These are phyloP conservation scores for Arctia plantaginis DNA, from an alignment of 2,888 invertebrate species.

Conservation along the genomic window DNA sequence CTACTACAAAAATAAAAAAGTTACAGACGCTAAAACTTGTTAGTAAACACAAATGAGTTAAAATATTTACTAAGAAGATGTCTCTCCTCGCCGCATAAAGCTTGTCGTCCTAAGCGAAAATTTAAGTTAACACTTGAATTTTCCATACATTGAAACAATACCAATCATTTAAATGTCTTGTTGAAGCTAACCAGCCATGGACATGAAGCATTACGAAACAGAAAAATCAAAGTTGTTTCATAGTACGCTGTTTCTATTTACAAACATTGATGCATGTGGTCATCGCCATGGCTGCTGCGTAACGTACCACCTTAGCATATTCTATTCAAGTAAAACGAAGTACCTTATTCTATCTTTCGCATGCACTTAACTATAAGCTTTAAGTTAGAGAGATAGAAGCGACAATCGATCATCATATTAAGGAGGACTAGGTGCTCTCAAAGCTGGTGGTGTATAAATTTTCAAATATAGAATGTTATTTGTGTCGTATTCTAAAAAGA, in stretches of 20 bases:
- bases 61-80: conserved; percentile 66
- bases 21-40: conserved; percentile 58
- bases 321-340: conserved; percentile 73
- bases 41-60: conserved; percentile 77
- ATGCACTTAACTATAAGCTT: conserved; percentile 55
- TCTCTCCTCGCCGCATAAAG: conserved; percentile 61
- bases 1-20: conserved; percentile 41
- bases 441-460: conserved; percentile 82
- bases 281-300: conserved; percentile 84
- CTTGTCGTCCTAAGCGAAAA: conserved; percentile 2
- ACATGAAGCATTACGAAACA: conserved; percentile 59
- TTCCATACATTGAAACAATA: conserved; percentile 56
- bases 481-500: conserved; percentile 87
- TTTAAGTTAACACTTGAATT: conserved; percentile 33
- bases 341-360: conserved; percentile 44
- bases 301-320: conserved; percentile 81
- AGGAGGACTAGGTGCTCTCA: conserved; percentile 69
- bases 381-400: conserved; percentile 58
- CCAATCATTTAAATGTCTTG: conserved; percentile 48
- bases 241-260: conserved; percentile 82
- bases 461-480: conserved; percentile 86
- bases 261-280: conserved; percentile 87
- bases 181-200: conserved; percentile 62
- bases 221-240: conserved; percentile 67
- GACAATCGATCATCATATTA: conserved; percentile 57